A percentile compares a stretch with the other conserved stretches of the same genome.
Conservation (phyloP, 2,113 vertebrate genomes). For the Tylochromis polylepis region DNA sequence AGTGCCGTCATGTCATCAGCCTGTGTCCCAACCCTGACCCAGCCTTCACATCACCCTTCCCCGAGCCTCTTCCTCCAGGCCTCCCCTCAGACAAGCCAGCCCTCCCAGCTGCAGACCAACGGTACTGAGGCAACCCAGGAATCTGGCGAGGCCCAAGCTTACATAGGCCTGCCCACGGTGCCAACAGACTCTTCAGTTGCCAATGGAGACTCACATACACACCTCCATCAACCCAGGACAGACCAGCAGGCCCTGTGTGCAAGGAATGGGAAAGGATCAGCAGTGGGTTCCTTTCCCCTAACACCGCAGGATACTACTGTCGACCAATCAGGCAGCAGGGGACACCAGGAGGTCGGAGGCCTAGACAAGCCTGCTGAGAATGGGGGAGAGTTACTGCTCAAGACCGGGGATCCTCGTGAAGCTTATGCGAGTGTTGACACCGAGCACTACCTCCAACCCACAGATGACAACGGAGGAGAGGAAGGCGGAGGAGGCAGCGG, state of each 20-base stretch:
- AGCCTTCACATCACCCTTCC: constrained; percentile 85
- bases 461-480: constrained; percentile 46
- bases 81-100: constrained; percentile 77
- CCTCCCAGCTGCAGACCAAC: constrained; percentile 57
- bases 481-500: constrained; percentile 31
- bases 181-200: constrained; percentile 81
- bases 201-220: constrained; percentile 64
- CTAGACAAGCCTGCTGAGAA: constrained; percentile 70
- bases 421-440: constrained; percentile 75
- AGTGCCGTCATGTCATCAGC: constrained; percentile 84
- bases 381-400: constrained; percentile 81
- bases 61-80: constrained; percentile 94
- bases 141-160: constrained; percentile 55
- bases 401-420: constrained; percentile 82
- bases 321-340: constrained; percentile 60
- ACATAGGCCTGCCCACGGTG: constrained; percentile 69
- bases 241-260: constrained; percentile 78
- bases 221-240: constrained; percentile 62
- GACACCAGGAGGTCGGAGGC: constrained; percentile 58
- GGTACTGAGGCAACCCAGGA: constrained; percentile 53
- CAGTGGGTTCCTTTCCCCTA: constrained; percentile 45
- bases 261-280: constrained; percentile 73
- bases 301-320: constrained; percentile 27
- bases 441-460: constrained; percentile 87
- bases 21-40: constrained; percentile 84